A percentile compares a stretch with the other conserved stretches of the same genome.
Conservation (phyloP, 2,113 vertebrate species). For the Arizona elegans region DNA sequence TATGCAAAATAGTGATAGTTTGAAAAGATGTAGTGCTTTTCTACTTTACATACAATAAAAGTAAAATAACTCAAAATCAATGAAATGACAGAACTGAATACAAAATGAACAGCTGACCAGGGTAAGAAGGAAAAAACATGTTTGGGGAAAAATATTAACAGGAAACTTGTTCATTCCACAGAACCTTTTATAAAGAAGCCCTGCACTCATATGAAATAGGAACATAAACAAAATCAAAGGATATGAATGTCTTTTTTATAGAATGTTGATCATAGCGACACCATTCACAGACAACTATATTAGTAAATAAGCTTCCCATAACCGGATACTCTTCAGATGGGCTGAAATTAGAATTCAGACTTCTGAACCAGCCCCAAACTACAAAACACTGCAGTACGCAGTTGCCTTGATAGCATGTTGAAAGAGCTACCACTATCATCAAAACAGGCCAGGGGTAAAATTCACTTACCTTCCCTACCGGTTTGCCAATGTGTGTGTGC, state of each 20-base stretch:
- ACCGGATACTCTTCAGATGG: background rate
- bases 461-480: too few relatives aligned
- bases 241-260: background rate
- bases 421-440: background rate
- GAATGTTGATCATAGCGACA: background rate
- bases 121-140: background rate
- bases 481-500: too few relatives aligned
- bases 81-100: background rate
- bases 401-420: background rate
- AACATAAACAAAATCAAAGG: background rate
- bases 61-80: constrained; percentile 1
- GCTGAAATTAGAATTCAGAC: background rate
- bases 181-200: background rate
- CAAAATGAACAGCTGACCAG: constrained; percentile 2
- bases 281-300: background rate
- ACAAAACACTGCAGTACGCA: background rate
- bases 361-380: background rate
- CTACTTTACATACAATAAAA: background rate
- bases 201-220: background rate
- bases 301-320: background rate
- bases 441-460: too few relatives aligned
- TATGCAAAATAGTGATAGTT: background rate
- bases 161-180: background rate
- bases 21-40: background rate
- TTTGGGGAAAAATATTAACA: background rate